Percentiles rank a stretch among this genome's conserved stretches.
These are phyloP conservation scores for Chorisops tibialis DNA, from an alignment of 2,888 invertebrate species.

Conservation along the genomic window DNA sequence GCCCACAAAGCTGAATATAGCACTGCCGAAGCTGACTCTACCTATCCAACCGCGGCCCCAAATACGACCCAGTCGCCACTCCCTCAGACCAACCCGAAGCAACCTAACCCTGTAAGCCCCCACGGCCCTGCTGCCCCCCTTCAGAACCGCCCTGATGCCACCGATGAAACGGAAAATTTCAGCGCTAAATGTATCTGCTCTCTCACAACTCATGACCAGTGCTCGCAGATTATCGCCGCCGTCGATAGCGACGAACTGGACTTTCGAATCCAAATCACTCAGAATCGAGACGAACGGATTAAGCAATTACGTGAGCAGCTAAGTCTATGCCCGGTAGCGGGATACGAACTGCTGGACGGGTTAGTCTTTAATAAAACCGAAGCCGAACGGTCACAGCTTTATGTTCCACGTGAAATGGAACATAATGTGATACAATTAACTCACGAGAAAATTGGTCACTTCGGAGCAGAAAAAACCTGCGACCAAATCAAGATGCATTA, in stretches of 20 bases:
- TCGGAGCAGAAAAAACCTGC: slow-evolving; percentile 40
- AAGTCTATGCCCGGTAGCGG: slow-evolving; percentile 26
- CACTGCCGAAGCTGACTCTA: too few relatives aligned
- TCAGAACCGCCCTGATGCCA: slow-evolving; percentile 11
- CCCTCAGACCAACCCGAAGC: too few relatives aligned
- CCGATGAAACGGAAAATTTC: too few relatives aligned
- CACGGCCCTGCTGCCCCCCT: too few relatives aligned
- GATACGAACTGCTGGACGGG: slow-evolving; percentile 32
- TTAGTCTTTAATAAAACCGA: slow-evolving; percentile 29
- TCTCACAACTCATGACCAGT: too few relatives aligned
- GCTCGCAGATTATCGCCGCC: slow-evolving; percentile 22
- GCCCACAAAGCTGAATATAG: too few relatives aligned
- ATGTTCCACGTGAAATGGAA: slow-evolving; percentile 36
- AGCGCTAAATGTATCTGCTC: too few relatives aligned
- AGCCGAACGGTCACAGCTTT: slow-evolving; percentile 29
- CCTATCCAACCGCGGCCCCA: too few relatives aligned
- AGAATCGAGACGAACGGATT: slow-evolving; percentile 35
- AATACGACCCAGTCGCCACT: too few relatives aligned
- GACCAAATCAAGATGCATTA: slow-evolving; percentile 38
- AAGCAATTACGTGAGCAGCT: slow-evolving; percentile 32
- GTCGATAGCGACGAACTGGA: slow-evolving; percentile 26
- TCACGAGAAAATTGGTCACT: slow-evolving; percentile 41
- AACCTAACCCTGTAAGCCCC: too few relatives aligned
- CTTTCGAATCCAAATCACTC: slow-evolving; percentile 31
- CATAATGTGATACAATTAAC: slow-evolving; percentile 35